Evolutionary conservation across 2,113 vertebrate species (phyloP), one percentile per base, ranked within the genome.

Genomic region (Dunckerocampus dactyliophorus): DNA sequence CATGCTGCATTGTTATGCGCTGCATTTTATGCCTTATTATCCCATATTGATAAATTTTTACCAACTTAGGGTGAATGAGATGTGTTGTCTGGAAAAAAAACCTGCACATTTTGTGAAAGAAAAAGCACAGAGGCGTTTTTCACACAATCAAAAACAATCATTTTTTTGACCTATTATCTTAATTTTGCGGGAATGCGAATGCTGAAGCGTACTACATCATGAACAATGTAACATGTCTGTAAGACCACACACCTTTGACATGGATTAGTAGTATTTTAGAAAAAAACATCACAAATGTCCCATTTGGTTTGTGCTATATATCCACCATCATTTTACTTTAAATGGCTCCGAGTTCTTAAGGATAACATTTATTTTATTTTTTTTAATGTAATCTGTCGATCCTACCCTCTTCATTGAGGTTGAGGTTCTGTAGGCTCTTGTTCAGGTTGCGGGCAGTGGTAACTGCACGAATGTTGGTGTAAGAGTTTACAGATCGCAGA

Each of bases 391-490:
- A 62, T 45, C 4, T 21, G 14, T 7, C 42, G 2, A 11, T 22
- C 94, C 86, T 82, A 97, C 97, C 79, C 69, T 99, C 96, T 77
- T 99, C 97, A 0, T 90, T 97, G 76, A 98, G 85, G 87, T 94
- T 98, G 83, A 99, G 95, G 85, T 98, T 99, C 89, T 99, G 97
- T 74, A 99, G 69, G 75, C 95, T 98, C 79, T 99, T 99, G 90
- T 99, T 99, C 71, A 98, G 85, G 90, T 88, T 97, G 63, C 97
- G 88, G 2, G 92, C 92, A 0, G 92, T 94, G 80, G 94, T 93
- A 0, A 93, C 95, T 0, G 95, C 92, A 2, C 97, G 92, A 75
- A 99, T 97, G 88, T 99, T 99, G n/a, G 96, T 95, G 3, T 98
- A 98, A 67, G 96, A 98, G 89, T 97, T 99, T 79, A 98, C 96